Percentiles rank a stretch among this genome's conserved stretches.
These are phyloP conservation scores for Schizopygopsis pylzovi DNA, from an alignment of 2,797 vertebrate species.

Conservation along the genomic window DNA sequence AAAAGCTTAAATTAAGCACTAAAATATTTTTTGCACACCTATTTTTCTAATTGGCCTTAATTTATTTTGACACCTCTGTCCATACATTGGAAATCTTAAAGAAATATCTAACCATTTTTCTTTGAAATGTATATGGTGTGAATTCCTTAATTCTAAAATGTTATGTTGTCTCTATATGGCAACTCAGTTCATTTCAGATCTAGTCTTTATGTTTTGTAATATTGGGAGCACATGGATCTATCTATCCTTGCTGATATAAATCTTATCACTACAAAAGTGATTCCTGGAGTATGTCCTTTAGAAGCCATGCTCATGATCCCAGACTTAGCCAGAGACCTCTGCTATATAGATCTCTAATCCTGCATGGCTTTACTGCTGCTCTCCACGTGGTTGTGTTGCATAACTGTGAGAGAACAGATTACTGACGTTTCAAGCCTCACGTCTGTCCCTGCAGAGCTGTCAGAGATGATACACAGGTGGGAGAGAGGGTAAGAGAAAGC, in stretches of 20 bases:
- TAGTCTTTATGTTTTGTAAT: neutral
- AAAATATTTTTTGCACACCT: neutral
- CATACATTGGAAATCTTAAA: neutral
- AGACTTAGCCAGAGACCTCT: constrained; percentile 4
- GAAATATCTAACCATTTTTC: neutral
- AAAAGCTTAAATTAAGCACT: neutral
- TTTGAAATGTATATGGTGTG: neutral
- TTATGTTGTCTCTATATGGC: neutral
- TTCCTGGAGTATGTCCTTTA: neutral
- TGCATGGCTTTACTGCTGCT: constrained; percentile 9
- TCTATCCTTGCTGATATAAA: neutral
- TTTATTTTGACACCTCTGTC: neutral
- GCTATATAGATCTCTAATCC: constrained; percentile 15
- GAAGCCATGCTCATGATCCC: constrained; percentile 18
- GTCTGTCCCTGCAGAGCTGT: neutral
- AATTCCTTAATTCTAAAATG: neutral
- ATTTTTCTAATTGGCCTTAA: neutral
- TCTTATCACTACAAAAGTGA: neutral
- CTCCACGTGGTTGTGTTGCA: constrained; percentile 19
- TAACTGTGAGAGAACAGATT: constrained; percentile 29
- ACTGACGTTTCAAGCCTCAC: neutral
- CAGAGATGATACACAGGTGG: constrained; percentile 5
- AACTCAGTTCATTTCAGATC: neutral
- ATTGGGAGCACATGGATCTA: neutral
- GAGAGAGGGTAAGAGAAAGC: neutral